A percentile compares a stretch with the other conserved stretches of the same genome.
These are phyloP conservation scores for Troides aeacus DNA, from an alignment of 2,888 invertebrate genomes.

Conservation along the genomic window DNA sequence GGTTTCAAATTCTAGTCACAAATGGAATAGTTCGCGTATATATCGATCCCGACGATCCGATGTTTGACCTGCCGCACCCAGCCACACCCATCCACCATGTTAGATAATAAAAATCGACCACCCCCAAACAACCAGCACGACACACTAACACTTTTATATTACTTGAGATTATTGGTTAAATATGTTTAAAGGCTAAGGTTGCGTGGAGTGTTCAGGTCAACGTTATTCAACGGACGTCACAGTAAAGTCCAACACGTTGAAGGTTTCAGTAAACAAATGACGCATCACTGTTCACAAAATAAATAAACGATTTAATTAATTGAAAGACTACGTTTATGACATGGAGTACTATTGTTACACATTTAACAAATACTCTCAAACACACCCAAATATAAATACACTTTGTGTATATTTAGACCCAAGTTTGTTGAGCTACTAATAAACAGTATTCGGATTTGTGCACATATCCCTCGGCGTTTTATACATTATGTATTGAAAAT, in stretches of 20 bases:
- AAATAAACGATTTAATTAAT: background rate
- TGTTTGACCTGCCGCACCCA: conserved; percentile 74
- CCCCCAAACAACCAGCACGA: conserved; percentile 46
- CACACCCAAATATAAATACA: no score
- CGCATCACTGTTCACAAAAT: background rate
- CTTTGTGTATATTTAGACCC: no score
- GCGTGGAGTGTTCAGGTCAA: background rate
- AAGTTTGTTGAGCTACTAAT: no score
- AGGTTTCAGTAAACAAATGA: background rate
- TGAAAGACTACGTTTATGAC: background rate
- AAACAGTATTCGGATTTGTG: no score
- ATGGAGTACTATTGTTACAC: no score
- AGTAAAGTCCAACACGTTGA: no score
- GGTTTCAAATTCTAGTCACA: conserved; percentile 38
- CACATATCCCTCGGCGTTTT: no score
- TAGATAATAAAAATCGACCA: conserved; percentile 77
- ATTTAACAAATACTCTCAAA: no score
- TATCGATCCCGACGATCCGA: conserved; percentile 67
- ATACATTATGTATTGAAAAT: no score
- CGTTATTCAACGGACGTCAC: background rate
- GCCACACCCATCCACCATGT: conserved; percentile 64
- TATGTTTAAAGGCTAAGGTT: conserved; percentile 2
- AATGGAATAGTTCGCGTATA: conserved; percentile 64
- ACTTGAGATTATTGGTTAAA: conserved; percentile 10
- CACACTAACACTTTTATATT: conserved; percentile 45